Conservation (phyloP, 2,113 vertebrate species). For the Phrynocephalus versicolor region DNA sequence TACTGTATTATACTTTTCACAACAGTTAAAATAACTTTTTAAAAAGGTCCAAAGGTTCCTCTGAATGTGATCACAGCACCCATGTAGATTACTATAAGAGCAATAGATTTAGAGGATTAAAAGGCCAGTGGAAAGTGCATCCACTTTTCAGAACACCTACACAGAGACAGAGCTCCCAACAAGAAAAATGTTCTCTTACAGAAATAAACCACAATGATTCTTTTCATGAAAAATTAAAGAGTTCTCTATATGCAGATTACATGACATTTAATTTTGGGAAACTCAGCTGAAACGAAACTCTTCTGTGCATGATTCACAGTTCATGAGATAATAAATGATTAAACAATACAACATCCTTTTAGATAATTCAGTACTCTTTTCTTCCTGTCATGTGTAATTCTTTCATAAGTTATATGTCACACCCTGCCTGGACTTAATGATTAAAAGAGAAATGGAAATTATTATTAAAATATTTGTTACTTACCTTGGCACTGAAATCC, state of each 20-base stretch:
- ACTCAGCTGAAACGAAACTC: conserved; percentile 7
- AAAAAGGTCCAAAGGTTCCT: conserved; percentile 42
- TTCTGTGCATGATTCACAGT: conserved; percentile 28
- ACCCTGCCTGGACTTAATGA: conserved; percentile 32
- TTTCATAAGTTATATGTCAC: conserved; percentile 21
- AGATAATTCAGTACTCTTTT: conserved; percentile 16
- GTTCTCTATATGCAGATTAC: conserved; percentile 50
- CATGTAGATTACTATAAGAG: conserved; percentile 39
- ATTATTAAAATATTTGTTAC: conserved; percentile 40
- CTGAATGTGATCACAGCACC: conserved; percentile 20
- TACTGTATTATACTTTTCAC: not conserved
- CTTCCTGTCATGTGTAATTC: conserved; percentile 24
- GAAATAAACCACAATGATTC: conserved; percentile 67
- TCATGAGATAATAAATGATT: conserved; percentile 41
- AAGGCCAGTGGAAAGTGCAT: conserved; percentile 70
- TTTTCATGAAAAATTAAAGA: conserved; percentile 60
- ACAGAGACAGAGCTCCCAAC: conserved; percentile 73
- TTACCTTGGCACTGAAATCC: conserved; percentile 86
- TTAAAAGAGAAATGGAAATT: conserved; percentile 34
- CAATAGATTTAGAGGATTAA: conserved; percentile 50
- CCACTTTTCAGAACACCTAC: conserved; percentile 76
- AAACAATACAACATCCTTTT: conserved; percentile 22
- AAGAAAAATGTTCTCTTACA: conserved; percentile 68
- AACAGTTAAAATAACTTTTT: conserved; percentile 22
- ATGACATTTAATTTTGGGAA: conserved; percentile 1